Base-by-base conservation (phyloP, 1,140 invertebrate species). In the Ruditapes philippinarum region DNA sequence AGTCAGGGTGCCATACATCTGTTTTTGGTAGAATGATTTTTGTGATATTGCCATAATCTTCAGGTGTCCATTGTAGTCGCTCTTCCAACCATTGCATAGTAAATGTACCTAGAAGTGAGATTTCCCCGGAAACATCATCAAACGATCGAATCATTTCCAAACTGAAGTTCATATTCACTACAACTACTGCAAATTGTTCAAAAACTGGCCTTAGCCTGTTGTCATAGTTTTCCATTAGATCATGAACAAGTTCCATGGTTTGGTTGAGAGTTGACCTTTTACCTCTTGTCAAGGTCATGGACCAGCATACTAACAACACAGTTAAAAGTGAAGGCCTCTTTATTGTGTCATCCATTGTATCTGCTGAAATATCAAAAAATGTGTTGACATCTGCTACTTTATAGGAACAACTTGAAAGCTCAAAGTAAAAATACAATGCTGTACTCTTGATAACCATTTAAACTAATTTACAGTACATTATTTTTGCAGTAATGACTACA, bases 121-220 rank as follows among this genome's bases (percentile, higher is more conserved):
- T 45, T 33, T 83, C 80, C 17, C 80, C 80, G 19, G 36, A 45
- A 45, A 83, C 42, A 33, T 83, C 80, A 49, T 83, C 31, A 70
- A 83, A 83, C 0, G 25, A 36, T 19, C 54, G 49, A 3, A 80
- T 1, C 76, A 80, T 54, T 2, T 57, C 33, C 38, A 80, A 9
- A 22, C 28, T 80, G 19, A 57, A 80, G 4, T 7, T 11, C 28
- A 80, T 80, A 57, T 80, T 38, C 0, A 80, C 33, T 4, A 25
- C 14, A 17, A 80, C 12, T 28, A 31, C 38, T 5, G 25, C 22
- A 31, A 5, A 9, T 76, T 76, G 40, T 0, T 51, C 22, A 28
- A 5, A 31, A 9, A 76, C 40, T 25, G 73, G 73, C 11, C 73
- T 40, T 11, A 76, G 11, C 11, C 73, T 40, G 2, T 28, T 31